Conservation (phyloP, 2,888 invertebrate species). For the Synanthedon formicaeformis region DNA sequence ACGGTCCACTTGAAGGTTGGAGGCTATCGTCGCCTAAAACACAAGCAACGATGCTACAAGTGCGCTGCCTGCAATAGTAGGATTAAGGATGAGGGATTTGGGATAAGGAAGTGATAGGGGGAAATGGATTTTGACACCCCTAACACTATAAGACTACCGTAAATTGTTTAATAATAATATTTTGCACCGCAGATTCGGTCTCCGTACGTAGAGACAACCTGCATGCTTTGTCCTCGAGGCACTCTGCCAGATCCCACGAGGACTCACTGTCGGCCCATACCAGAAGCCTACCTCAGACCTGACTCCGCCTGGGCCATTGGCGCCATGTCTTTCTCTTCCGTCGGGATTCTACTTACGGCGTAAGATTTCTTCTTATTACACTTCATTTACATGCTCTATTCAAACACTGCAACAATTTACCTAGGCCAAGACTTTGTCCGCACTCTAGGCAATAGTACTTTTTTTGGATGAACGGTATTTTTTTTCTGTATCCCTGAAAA, state of each 20-base stretch:
- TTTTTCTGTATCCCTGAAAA: too few species aligned
- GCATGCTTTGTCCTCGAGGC: conserved; percentile 84
- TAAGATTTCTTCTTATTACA: conserved; percentile 36
- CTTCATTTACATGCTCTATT: background rate
- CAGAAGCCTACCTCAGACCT: conserved; percentile 83
- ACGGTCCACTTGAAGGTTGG: too few species aligned
- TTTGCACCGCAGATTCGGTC: conserved; percentile 76
- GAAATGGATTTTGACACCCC: too few species aligned
- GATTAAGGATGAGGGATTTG: too few species aligned
- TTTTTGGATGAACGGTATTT: too few species aligned
- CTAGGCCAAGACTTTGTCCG: too few species aligned
- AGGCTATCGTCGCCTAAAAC: too few species aligned
- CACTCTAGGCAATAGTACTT: too few species aligned
- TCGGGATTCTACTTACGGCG: conserved; percentile 85
- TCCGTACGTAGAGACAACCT: conserved; percentile 84
- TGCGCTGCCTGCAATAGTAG: too few species aligned
- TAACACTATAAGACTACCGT: background rate
- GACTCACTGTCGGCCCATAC: conserved; percentile 80
- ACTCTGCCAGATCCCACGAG: conserved; percentile 84
- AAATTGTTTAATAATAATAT: background rate
- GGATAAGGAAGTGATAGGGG: too few species aligned
- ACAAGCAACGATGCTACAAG: too few species aligned
- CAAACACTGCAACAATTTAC: too few species aligned
- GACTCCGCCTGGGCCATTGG: conserved; percentile 94
- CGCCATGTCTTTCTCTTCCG: conserved; percentile 89